Conservation (phyloP, 35 echinoderm and acorn worm species). For the Lytechinus pictus region DNA sequence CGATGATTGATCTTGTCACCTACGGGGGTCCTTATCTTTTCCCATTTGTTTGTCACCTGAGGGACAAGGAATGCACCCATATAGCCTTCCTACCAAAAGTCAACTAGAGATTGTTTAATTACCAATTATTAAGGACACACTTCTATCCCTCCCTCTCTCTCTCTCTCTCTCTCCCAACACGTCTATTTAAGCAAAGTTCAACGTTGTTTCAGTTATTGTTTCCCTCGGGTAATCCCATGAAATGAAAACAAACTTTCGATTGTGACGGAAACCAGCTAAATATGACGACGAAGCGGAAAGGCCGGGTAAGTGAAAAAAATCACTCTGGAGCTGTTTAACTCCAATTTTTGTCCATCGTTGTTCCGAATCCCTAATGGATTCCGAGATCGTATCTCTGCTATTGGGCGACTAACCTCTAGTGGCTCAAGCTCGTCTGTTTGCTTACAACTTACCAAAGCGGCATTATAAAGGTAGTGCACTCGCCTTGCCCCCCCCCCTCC, state of each 20-base stretch:
- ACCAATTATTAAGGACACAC: neutral
- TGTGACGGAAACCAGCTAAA: conserved; percentile 12
- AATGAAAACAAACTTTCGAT: conserved; percentile 14
- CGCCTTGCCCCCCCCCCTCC: neutral
- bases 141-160: neutral
- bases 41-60: neutral
- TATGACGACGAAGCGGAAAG: neutral
- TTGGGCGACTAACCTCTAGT: neutral
- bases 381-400: neutral
- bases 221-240: neutral
- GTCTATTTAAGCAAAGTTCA: neutral
- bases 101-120: neutral
- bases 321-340: neutral
- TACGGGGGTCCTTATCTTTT: neutral
- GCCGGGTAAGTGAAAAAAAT: neutral
- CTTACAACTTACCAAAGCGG: neutral
- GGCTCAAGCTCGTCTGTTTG: neutral
- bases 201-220: neutral
- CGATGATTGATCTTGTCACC: neutral
- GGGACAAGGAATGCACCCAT: neutral
- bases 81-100: neutral
- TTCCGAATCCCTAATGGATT: neutral
- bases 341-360: neutral
- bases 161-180: neutral
- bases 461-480: neutral